Percentiles rank a stretch among this genome's conserved stretches.
These are phyloP conservation scores for Himalopsyche phryganea DNA, from an alignment of 1,140 invertebrate genomes.

Conservation along the genomic window DNA sequence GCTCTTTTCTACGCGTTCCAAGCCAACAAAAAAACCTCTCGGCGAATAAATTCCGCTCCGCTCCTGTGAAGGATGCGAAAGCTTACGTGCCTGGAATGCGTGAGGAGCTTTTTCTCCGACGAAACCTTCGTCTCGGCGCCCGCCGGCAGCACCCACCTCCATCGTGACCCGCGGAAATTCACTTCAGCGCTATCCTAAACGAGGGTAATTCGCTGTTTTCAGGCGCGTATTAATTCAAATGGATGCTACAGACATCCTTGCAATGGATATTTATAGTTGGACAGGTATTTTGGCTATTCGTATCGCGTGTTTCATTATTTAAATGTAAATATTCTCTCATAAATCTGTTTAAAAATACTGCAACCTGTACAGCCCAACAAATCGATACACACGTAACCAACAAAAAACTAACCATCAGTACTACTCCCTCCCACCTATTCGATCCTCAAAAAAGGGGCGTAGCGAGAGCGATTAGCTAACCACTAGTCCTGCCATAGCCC, in stretches of 20 bases:
- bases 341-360: too few species aligned
- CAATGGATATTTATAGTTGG: too few species aligned
- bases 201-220: not conserved
- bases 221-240: not conserved
- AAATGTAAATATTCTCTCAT: too few species aligned
- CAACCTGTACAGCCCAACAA: too few species aligned
- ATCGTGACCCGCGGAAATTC: not conserved
- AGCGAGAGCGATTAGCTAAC: too few species aligned
- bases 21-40: conserved; percentile 16
- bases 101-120: not conserved
- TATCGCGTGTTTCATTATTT: too few species aligned
- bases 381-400: too few species aligned
- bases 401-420: too few species aligned
- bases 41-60: conserved; percentile 18
- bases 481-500: too few species aligned
- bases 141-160: not conserved
- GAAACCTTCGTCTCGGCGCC: not conserved
- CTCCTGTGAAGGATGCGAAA: conserved; percentile 7
- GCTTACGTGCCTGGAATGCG: conserved; percentile 17
- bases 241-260: not conserved
- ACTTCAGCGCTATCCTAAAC: not conserved
- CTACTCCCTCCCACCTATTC: too few species aligned
- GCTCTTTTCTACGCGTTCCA: conserved; percentile 6
- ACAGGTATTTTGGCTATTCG: too few species aligned
- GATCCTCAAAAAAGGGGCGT: too few species aligned